A percentile compares a stretch with the other conserved stretches of the same genome.
Evolutionary conservation across 2,113 vertebrate genomes (phyloP).

Genomic region (Ovis canadensis): DNA sequence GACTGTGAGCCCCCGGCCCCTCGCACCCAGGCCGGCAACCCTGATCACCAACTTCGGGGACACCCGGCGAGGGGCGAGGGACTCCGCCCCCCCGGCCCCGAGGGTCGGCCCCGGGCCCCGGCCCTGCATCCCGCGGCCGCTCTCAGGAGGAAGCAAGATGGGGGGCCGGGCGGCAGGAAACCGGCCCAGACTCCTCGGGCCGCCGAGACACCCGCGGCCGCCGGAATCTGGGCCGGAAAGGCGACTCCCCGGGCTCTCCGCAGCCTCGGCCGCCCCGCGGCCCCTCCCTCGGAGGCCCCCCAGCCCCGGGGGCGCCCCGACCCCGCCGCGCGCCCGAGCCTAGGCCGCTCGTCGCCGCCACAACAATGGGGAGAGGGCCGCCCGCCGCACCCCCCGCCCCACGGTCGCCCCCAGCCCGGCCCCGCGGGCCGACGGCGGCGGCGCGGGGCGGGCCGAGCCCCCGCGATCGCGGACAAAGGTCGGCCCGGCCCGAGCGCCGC

Average conservation of each 20-base stretch:
- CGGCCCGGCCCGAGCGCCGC: not conserved
- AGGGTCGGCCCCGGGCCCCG: not conserved
- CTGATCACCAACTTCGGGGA: not conserved
- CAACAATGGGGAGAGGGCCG: slow-evolving; percentile 57
- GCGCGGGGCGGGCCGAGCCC: not conserved
- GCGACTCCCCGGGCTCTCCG: not conserved
- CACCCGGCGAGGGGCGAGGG: not conserved
- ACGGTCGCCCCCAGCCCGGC: not conserved
- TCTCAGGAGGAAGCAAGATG: not conserved
- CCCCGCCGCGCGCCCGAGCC: not conserved
- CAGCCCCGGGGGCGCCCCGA: not conserved
- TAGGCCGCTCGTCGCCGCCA: slow-evolving; percentile 15
- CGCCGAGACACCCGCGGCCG: not conserved
- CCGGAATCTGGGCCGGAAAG: not conserved
- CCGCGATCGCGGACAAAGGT: not conserved
- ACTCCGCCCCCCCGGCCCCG: not conserved
- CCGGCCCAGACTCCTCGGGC: not conserved
- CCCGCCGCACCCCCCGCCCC: not conserved
- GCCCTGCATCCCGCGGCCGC: not conserved
- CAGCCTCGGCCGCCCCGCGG: not conserved
- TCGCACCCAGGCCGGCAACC: not conserved
- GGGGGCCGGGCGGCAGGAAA: not conserved
- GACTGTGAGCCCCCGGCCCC: not conserved
- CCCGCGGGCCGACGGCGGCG: not conserved
- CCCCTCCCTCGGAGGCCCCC: not conserved